These are phyloP conservation scores for Nomada ferruginata DNA, from an alignment of 2,888 invertebrate genomes.

Conservation along the genomic window DNA sequence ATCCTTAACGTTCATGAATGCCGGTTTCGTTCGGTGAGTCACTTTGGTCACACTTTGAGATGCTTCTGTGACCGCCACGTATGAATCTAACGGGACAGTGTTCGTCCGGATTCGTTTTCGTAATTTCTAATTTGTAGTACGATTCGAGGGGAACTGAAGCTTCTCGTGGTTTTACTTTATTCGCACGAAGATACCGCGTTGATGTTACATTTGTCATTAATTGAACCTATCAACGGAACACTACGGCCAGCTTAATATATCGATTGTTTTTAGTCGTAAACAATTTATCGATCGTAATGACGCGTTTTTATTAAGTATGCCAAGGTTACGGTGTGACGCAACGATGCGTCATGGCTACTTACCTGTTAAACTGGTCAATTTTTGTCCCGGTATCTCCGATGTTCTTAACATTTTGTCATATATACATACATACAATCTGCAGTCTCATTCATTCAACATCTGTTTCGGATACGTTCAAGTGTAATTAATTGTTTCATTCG, in stretches of 20 bases:
- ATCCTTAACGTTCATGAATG: constrained; percentile 33
- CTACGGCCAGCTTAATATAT: background rate
- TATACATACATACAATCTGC: background rate
- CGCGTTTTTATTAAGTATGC: constrained; percentile 36
- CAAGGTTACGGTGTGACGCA: constrained; percentile 36
- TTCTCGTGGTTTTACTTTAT: no score
- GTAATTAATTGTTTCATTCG: no score
- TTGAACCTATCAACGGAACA: background rate
- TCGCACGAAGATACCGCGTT: no score
- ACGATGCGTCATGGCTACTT: constrained; percentile 39
- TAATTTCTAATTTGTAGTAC: background rate
- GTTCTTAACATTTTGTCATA: background rate
- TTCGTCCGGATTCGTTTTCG: background rate
- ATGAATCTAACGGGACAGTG: constrained; percentile 4
- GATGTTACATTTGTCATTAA: background rate
- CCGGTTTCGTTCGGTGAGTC: constrained; percentile 26
- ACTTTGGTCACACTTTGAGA: constrained; percentile 21
- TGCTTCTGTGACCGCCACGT: constrained; percentile 22
- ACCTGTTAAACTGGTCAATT: constrained; percentile 41
- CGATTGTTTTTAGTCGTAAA: constrained; percentile 21
- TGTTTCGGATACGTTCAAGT: background rate
- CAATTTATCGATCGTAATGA: constrained; percentile 30
- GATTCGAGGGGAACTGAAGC: no score
- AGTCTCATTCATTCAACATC: background rate
- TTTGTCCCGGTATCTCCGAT: constrained; percentile 20